Base-by-base conservation (phyloP, 2,888 invertebrate species). In the Diadegma fenestrale region DNA sequence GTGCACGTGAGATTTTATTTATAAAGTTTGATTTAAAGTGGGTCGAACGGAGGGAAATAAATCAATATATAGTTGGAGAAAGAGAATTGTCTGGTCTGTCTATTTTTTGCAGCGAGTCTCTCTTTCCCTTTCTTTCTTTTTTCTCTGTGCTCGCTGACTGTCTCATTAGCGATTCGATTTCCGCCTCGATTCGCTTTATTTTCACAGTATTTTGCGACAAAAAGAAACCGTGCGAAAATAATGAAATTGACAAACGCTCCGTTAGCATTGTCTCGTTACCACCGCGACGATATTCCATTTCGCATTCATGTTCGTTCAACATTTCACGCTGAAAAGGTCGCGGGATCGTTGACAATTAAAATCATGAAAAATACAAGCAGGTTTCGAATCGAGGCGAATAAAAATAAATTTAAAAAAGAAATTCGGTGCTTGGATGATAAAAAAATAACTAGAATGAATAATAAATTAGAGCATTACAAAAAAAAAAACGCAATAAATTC, bases 231-330 rank as follows among this genome's bases (percentile, higher is more conserved):
- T 45, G 45, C 51, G 26, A 71, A 37, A 71, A 66, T 51, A 80
- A 84, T 80, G 54, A 26, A 80, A 84, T 72, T 54, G 69, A 45
- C 22, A 54, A 43, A 75, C 45, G 45, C 43, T 72, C 43, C 26
- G 12, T 64, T 71, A 26, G 63, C 43, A 33, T 64, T 71, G 48
- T 64, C 51, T 82, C 41, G 30, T 77, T 43, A 63, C 33, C n/a
- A 63, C 33, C n/a, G 19, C 37, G 61, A 48, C 41, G 69, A 71
- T 78, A 68, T 72, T 71, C 45, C 61, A 68, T 82, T 77, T 72
- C 43, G 19, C 33, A 33, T 68, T 81, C 68, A 26, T 68, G n/a
- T 78, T 58, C n/a, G 26, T 17, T 58, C 7, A 37, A 41, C 37
- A 61, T 61, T 30, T 61, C n/a, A 8, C 30, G 37, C n/a, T 22